Percentiles rank a stretch among this genome's conserved stretches.
phyloP scores from a whole-genome alignment of 2,113 vertebrate genomes.

The Lates calcarifer region DNA sequence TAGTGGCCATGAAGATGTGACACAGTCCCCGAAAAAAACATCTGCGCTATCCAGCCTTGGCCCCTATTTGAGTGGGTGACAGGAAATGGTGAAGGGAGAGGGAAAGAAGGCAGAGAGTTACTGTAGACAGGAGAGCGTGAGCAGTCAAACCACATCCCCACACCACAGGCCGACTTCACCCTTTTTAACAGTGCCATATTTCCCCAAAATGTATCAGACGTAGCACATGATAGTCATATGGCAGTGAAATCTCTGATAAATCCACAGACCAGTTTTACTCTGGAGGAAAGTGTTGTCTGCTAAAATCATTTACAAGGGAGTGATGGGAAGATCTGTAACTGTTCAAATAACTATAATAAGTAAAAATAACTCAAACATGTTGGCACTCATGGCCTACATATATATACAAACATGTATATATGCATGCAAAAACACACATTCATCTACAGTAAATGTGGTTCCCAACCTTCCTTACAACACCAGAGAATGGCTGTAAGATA shows the following conservation, averaged over 20 bases:
- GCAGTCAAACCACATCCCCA: slow-evolving; percentile 72
- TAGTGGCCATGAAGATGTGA: slow-evolving; percentile 46
- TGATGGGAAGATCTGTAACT: slow-evolving; percentile 52
- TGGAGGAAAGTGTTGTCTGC: slow-evolving; percentile 56
- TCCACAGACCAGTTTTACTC: slow-evolving; percentile 50
- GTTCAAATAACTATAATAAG: slow-evolving; percentile 64
- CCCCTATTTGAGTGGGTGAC: slow-evolving; percentile 49
- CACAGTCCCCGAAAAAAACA: slow-evolving; percentile 29
- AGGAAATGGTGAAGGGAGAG: slow-evolving; percentile 48
- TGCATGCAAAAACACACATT: not conserved
- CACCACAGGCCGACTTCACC: slow-evolving; percentile 76
- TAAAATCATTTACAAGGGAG: slow-evolving; percentile 67
- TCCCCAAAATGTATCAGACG: slow-evolving; percentile 71
- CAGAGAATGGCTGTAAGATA: not conserved
- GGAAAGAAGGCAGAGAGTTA: slow-evolving; percentile 40
- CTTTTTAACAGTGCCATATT: slow-evolving; percentile 75
- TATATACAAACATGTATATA: not conserved
- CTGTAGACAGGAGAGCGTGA: slow-evolving; percentile 63
- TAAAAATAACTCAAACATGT: slow-evolving; percentile 55
- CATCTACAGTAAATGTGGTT: not conserved
- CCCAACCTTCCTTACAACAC: not conserved
- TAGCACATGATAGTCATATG: slow-evolving; percentile 59
- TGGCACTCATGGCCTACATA: slow-evolving; percentile 40
- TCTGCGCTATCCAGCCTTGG: slow-evolving; percentile 26
- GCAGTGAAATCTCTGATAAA: slow-evolving; percentile 70